A percentile compares a stretch with the other conserved stretches of the same genome.
phyloP scores from a whole-genome alignment of 2,888 invertebrate species.

The Polyommatus icarus region DNA sequence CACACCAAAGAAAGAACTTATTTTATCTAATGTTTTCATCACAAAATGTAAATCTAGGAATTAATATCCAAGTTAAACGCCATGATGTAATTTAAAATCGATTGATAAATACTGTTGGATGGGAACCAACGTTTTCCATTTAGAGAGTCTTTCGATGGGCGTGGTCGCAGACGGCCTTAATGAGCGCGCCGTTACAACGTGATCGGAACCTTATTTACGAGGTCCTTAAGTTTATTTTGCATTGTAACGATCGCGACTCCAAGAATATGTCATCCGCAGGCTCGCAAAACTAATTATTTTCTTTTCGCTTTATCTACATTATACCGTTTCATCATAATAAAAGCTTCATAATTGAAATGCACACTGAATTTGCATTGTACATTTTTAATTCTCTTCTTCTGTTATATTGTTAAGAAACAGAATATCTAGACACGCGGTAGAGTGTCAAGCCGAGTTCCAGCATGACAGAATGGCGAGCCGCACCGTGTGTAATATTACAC shows the following conservation, averaged over 20 bases:
- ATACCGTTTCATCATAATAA: conserved; percentile 24
- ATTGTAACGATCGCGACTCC: conserved; percentile 10
- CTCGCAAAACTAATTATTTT: conserved; percentile 23
- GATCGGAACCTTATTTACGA: conserved; percentile 52
- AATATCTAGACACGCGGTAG: too few species aligned
- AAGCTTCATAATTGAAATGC: conserved; percentile 14
- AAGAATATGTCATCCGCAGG: conserved; percentile 6
- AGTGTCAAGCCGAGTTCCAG: too few species aligned
- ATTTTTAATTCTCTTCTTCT: conserved; percentile 6
- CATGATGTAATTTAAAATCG: conserved; percentile 40
- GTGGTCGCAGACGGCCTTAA: conserved; percentile 58
- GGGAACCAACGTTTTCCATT: conserved; percentile 51
- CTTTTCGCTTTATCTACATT: conserved; percentile 25
- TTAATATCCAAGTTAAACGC: background rate
- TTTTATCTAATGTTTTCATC: background rate
- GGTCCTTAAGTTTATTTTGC: conserved; percentile 40
- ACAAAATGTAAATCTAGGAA: background rate
- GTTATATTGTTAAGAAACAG: background rate
- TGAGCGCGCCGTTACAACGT: conserved; percentile 49
- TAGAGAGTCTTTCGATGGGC: conserved; percentile 50
- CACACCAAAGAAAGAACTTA: too few species aligned
- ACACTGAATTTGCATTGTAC: conserved; percentile 9
- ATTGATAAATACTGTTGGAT: conserved; percentile 45
- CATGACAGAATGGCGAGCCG: too few species aligned
- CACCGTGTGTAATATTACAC: too few species aligned